Percentiles rank a stretch among this genome's conserved stretches.
Conservation (phyloP, 2,888 invertebrate genomes). For the Yponomeuta cagnagella region DNA sequence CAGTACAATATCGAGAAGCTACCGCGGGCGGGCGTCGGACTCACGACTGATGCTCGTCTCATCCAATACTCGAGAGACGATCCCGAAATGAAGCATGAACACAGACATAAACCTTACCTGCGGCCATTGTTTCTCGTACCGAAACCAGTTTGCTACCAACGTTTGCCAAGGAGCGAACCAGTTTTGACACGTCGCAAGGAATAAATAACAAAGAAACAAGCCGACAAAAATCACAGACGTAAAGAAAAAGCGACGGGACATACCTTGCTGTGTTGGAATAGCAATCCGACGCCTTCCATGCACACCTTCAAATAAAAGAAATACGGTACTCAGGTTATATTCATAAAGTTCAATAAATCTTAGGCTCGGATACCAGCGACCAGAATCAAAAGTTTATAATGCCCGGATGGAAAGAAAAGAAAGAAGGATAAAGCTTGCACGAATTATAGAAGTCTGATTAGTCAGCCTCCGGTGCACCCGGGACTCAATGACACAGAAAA, state of each 20-base stretch:
- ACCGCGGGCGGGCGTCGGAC: not conserved
- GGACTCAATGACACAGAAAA: too few relatives aligned
- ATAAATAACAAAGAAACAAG: constrained; percentile 52
- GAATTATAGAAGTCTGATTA: too few relatives aligned
- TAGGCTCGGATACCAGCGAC: too few relatives aligned
- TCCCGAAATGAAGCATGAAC: constrained; percentile 59
- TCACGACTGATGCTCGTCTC: constrained; percentile 29
- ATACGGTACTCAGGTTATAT: not conserved
- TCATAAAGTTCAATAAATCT: too few relatives aligned
- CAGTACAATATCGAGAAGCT: constrained; percentile 8
- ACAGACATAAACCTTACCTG: constrained; percentile 67
- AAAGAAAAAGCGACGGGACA: constrained; percentile 37
- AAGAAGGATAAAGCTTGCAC: too few relatives aligned
- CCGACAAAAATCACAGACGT: constrained; percentile 52
- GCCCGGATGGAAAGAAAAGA: too few relatives aligned
- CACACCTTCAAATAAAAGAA: constrained; percentile 79
- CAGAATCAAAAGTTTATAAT: too few relatives aligned
- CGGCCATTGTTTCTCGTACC: constrained; percentile 29
- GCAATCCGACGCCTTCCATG: constrained; percentile 99
- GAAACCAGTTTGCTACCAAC: constrained; percentile 18
- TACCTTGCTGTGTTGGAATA: constrained; percentile 99
- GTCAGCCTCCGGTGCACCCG: too few relatives aligned
- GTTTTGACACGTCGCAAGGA: constrained; percentile 51
- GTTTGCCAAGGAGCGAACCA: constrained; percentile 23
- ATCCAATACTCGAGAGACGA: constrained; percentile 42